These are phyloP conservation scores for Microctenopoma steveboyesi DNA, from an alignment of 2,797 vertebrate genomes.

Conservation along the genomic window DNA sequence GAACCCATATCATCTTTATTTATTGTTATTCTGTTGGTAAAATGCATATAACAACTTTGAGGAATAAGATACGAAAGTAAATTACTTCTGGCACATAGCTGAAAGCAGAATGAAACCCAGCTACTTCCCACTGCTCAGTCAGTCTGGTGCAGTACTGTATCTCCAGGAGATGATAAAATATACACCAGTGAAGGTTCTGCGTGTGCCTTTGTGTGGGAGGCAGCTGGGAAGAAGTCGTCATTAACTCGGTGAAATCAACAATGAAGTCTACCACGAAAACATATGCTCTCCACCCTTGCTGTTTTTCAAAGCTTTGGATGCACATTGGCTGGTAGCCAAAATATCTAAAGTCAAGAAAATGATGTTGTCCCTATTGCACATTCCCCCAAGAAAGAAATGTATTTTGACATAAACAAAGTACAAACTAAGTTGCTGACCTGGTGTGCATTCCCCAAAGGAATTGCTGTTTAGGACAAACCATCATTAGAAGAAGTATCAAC, in stretches of 20 bases:
- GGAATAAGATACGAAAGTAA: constrained; percentile 13
- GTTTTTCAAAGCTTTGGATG: constrained; percentile 41
- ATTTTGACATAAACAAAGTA: constrained; percentile 50
- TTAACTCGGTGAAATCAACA: constrained; percentile 71
- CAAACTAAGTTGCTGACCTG: constrained; percentile 27
- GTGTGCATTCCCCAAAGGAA: constrained; percentile 2
- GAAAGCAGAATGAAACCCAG: constrained; percentile 34
- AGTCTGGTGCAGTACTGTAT: constrained; percentile 39
- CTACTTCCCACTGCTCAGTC: constrained; percentile 33
- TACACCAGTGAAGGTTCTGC: constrained; percentile 47
- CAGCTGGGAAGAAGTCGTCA: constrained; percentile 66
- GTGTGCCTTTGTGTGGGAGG: constrained; percentile 64
- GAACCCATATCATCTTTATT: constrained; percentile 28
- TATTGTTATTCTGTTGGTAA: constrained; percentile 34
- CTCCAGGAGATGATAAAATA: constrained; percentile 63
- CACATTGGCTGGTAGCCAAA: constrained; percentile 17
- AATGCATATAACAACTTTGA: constrained; percentile 37
- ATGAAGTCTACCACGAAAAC: constrained; percentile 49
- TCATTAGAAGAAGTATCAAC: constrained; percentile 20
- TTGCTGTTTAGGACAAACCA: constrained; percentile 7
- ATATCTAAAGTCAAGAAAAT: constrained; percentile 27
- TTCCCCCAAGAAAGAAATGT: constrained; percentile 8
- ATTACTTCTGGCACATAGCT: constrained; percentile 37
- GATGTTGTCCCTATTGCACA: constrained; percentile 1
- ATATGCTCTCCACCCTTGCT: constrained; percentile 33